Conservation (phyloP, 2,888 invertebrate species). For the Mythimna vitellina region DNA sequence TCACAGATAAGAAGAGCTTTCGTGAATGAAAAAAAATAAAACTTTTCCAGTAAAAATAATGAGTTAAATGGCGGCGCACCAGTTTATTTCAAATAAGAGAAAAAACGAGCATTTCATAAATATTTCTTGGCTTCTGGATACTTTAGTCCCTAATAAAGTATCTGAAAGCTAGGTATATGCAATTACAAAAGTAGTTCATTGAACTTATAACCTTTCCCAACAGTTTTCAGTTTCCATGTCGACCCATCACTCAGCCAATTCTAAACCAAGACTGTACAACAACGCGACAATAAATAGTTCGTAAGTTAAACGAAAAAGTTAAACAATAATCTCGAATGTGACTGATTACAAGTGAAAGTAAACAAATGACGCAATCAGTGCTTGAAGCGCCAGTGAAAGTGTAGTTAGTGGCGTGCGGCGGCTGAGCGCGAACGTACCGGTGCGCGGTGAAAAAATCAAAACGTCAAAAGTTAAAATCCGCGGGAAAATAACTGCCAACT, state of each 20-base stretch:
- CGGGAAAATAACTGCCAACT: conserved; percentile 54
- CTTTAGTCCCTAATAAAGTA: conserved; percentile 6
- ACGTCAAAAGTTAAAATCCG: conserved; percentile 56
- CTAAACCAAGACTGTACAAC: conserved; percentile 59
- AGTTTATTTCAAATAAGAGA: conserved; percentile 47
- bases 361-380: conserved; percentile 74
- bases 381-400: conserved; percentile 77
- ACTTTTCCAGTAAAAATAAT: not conserved
- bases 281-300: conserved; percentile 65
- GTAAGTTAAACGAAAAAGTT: conserved; percentile 54
- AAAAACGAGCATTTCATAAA: not conserved
- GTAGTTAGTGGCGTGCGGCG: conserved; percentile 74
- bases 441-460: conserved; percentile 60
- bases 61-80: conserved; percentile 53
- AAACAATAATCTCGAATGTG: conserved; percentile 56
- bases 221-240: conserved; percentile 57
- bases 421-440: conserved; percentile 68
- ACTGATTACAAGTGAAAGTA: conserved; percentile 71
- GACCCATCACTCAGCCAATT: conserved; percentile 55
- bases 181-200: conserved; percentile 8
- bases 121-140: conserved; percentile 8
- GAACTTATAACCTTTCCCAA: conserved; percentile 10
- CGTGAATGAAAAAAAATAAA: conserved; percentile 11
- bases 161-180: conserved; percentile 6
- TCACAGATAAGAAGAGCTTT: conserved; percentile 40